Conservation (phyloP, 2,888 invertebrate genomes). For the Fissipunctia ypsillon region DNA sequence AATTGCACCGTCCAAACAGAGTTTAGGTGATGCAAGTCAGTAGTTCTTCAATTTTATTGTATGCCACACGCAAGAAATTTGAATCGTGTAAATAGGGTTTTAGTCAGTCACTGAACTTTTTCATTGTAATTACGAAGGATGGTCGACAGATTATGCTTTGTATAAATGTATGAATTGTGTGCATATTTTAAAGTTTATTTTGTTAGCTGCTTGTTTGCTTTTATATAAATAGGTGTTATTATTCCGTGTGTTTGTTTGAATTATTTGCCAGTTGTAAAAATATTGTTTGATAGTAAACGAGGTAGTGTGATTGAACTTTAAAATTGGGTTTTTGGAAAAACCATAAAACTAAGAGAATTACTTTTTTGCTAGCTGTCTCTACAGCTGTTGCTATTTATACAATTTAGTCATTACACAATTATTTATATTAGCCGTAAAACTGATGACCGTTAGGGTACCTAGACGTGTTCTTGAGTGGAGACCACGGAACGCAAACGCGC, state of each 20-base stretch:
- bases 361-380: not conserved
- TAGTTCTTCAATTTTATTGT: not conserved
- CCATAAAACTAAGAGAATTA: not conserved
- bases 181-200: conserved; percentile 10
- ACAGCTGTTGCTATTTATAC: no score
- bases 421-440: no score
- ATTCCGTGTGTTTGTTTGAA: conserved; percentile 7
- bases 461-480: no score
- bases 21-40: not conserved
- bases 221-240: conserved; percentile 27
- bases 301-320: conserved; percentile 52
- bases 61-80: not conserved
- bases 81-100: not conserved
- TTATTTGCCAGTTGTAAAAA: conserved; percentile 48
- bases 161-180: conserved; percentile 12
- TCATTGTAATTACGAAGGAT: not conserved
- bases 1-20: not conserved
- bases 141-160: not conserved
- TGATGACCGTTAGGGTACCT: no score
- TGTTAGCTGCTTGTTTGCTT: conserved; percentile 13
- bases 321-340: conserved; percentile 3
- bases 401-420: no score
- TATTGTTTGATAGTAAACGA: conserved; percentile 42
- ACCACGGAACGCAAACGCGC: no score
- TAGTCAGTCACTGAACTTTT: no score